These are phyloP conservation scores for Lepus americanus DNA, from an alignment of 2,113 vertebrate species.

Conservation along the genomic window DNA sequence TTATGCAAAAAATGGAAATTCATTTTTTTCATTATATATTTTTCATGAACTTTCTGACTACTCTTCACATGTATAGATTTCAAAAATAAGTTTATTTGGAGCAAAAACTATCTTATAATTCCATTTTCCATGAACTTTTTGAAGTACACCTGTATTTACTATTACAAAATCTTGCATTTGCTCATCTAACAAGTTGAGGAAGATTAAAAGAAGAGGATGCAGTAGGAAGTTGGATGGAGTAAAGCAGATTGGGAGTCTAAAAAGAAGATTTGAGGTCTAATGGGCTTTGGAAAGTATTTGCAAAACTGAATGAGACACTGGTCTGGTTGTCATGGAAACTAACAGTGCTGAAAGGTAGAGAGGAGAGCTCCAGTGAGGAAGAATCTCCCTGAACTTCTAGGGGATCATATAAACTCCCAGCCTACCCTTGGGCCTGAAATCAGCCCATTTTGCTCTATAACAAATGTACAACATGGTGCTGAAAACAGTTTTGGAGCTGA, in stretches of 20 bases:
- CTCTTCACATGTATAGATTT: too few relatives aligned
- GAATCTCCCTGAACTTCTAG: conserved; percentile 72
- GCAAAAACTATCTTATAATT: too few relatives aligned
- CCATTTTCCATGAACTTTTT: too few relatives aligned
- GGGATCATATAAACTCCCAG: conserved; percentile 57
- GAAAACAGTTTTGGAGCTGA: conserved; percentile 62
- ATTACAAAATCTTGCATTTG: conserved; percentile 26
- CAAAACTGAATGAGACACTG: conserved; percentile 75
- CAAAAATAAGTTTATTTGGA: too few relatives aligned
- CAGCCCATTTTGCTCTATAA: conserved; percentile 20
- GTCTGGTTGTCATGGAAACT: conserved; percentile 80
- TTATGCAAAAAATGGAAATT: too few relatives aligned
- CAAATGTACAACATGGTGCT: conserved; percentile 33
- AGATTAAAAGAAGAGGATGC: conserved; percentile 63
- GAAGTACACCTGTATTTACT: background rate
- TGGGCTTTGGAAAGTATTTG: conserved; percentile 75
- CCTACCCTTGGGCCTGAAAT: conserved; percentile 60
- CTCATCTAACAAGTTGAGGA: conserved; percentile 45
- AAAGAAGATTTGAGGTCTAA: conserved; percentile 77
- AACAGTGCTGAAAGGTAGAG: conserved; percentile 41
- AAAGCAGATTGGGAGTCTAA: conserved; percentile 60
- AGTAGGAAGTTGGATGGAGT: conserved; percentile 26
- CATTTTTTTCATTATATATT: too few relatives aligned
- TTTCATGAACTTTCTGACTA: too few relatives aligned
- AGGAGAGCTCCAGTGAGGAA: conserved; percentile 52